A percentile compares a stretch with the other conserved stretches of the same genome.
Conservation (phyloP, 2,888 invertebrate species). For the Euclidia mi region DNA sequence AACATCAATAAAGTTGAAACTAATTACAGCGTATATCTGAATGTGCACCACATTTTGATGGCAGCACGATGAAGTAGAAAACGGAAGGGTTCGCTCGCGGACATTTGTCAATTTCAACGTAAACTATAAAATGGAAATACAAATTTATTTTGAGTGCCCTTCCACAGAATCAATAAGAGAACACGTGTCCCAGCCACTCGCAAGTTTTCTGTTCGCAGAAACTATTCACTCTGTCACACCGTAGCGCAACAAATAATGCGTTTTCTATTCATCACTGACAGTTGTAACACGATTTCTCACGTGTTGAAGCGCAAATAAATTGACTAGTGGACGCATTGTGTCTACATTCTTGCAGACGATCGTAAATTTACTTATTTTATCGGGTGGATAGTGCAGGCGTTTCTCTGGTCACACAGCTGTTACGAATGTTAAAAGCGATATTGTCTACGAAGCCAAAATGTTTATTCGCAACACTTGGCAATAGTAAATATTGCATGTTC, state of each 20-base stretch:
- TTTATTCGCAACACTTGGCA: too few species aligned
- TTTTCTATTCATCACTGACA: slow-evolving; percentile 12
- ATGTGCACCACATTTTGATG: too few species aligned
- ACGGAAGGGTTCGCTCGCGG: slow-evolving; percentile 24
- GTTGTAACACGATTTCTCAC: background rate
- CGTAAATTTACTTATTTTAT: too few species aligned
- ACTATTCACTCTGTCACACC: slow-evolving; percentile 34
- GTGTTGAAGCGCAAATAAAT: too few species aligned
- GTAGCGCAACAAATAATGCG: slow-evolving; percentile 7
- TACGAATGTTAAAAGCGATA: background rate
- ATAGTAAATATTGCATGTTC: too few species aligned
- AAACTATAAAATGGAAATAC: slow-evolving; percentile 58
- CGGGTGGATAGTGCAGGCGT: too few species aligned
- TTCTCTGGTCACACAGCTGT: too few species aligned
- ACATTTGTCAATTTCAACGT: slow-evolving; percentile 52
- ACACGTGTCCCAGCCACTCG: slow-evolving; percentile 51
- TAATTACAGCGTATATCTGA: too few species aligned
- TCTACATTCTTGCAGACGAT: too few species aligned
- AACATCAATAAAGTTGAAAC: too few species aligned
- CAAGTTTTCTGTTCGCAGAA: slow-evolving; percentile 56
- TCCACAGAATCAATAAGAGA: slow-evolving; percentile 58
- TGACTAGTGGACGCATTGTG: too few species aligned
- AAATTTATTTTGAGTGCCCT: slow-evolving; percentile 54
- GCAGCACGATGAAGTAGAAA: slow-evolving; percentile 31
- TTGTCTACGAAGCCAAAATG: too few species aligned